Base-by-base conservation (phyloP, 64 coral and sea anemone species). In the Actinia tenebrosa region DNA sequence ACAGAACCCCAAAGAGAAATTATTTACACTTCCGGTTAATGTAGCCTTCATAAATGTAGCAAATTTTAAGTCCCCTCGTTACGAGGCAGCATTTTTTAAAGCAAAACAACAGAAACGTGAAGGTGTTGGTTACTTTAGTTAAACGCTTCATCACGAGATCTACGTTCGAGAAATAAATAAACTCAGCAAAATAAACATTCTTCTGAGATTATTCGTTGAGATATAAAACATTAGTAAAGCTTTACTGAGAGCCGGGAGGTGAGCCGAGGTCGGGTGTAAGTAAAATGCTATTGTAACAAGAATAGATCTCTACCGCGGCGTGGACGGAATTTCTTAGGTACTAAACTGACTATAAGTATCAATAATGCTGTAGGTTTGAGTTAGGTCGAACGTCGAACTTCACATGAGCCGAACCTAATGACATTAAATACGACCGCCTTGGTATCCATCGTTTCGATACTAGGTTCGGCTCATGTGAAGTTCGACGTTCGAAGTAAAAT, bases 161-260 rank as follows among this genome's bases (percentile, higher is more conserved):
- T 26, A 26, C 69, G 69, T 75, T 75, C 69, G n/a, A 30, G 27
- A 42, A 75, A 37, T 37, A 75, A 75, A 75, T 75, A 75, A 75
- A 37, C 69, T 75, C 64, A 69, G 64, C 9, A 20, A 69, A 69
- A n/a, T 69, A n/a, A 69, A 23, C n/a, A 69, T 69, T 69, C 69
- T 14, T 27, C 69, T 75, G 69, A 75, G 69, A 18, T 42, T 75
- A 75, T 75, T 75, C 69, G 69, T 75, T 75, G 69, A 75, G 27
- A 75, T 75, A 75, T 75, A 75, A 75, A 75, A 75, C 10, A 75
- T 75, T 75, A 13, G 27, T 26, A 75, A 22, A 20, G 19, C n/a
- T 66, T 66, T n/a, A 3, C n/a, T 14, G 22, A 22, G 63, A 66
- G 56, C 56, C 2, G 56, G 15, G 56, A 58, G 15, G 5, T 7